Percentiles rank a stretch among this genome's conserved stretches.
phyloP scores from a whole-genome alignment of 2,113 vertebrate species.

The Eolophus roseicapilla region DNA sequence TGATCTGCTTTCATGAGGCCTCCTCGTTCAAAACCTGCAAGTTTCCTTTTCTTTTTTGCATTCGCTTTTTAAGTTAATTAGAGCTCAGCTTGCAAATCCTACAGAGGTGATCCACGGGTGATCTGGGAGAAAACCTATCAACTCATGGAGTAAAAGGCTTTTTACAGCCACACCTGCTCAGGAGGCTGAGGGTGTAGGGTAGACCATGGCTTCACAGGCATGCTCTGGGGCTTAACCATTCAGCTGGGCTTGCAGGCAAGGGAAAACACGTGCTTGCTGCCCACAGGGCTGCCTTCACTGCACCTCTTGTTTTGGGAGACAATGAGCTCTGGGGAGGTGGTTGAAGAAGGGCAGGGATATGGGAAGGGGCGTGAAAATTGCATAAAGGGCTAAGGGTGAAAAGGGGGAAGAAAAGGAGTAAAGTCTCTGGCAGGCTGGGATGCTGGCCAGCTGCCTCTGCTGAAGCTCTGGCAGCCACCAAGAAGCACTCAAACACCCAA shows the following conservation, averaged over 20 bases:
- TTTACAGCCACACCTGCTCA: background rate
- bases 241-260: rapidly evolving
- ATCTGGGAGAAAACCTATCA: background rate
- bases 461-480: background rate
- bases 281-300: rapidly evolving
- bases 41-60: background rate
- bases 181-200: background rate
- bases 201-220: background rate
- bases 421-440: background rate
- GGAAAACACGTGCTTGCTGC: rapidly evolving
- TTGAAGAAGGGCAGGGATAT: background rate
- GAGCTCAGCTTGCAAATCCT: background rate
- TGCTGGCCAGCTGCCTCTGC: rapidly evolving
- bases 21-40: background rate
- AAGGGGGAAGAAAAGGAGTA: rapidly evolving
- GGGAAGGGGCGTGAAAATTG: background rate
- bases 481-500: background rate
- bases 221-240: rapidly evolving
- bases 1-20: background rate
- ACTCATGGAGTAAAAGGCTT: background rate
- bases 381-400: background rate
- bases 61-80: background rate
- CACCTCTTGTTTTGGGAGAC: rapidly evolving
- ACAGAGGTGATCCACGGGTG: background rate
- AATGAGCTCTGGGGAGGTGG: background rate